Percentiles rank a stretch among this genome's conserved stretches.
These are phyloP conservation scores for Amblyjoppa proteus DNA, from an alignment of 2,888 invertebrate genomes.

Conservation along the genomic window DNA sequence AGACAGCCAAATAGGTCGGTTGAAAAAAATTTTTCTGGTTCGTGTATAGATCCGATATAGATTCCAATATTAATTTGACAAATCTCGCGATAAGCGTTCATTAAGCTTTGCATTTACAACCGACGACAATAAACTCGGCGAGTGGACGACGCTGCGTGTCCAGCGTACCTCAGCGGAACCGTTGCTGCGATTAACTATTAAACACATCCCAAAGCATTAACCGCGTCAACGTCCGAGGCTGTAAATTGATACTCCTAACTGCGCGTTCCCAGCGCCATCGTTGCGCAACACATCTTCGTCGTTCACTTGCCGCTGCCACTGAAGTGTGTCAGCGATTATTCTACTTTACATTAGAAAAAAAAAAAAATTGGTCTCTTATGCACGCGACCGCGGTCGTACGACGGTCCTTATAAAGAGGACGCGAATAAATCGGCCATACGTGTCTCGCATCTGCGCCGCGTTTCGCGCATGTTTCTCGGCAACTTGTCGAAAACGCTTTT, in stretches of 20 bases:
- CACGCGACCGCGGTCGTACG: slow-evolving; percentile 6
- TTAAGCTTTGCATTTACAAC: slow-evolving; percentile 12
- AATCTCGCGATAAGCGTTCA: not conserved
- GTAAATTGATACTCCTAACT: not conserved
- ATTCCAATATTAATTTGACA: not conserved
- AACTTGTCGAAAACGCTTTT: not conserved
- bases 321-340: slow-evolving; percentile 56
- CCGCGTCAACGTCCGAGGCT: slow-evolving; percentile 38
- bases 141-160: not conserved
- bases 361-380: slow-evolving; percentile 32
- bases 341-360: slow-evolving; percentile 51
- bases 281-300: slow-evolving; percentile 45
- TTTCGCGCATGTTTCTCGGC: not conserved
- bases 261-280: slow-evolving; percentile 7
- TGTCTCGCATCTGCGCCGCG: slow-evolving; percentile 2
- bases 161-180: slow-evolving; percentile 3
- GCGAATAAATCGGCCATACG: slow-evolving; percentile 45
- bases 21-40: not conserved
- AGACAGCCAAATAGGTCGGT: not conserved
- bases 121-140: slow-evolving; percentile 14
- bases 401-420: slow-evolving; percentile 43
- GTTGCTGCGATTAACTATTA: slow-evolving; percentile 33
- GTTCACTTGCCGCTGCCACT: slow-evolving; percentile 4
- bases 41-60: not conserved
- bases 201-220: slow-evolving; percentile 43